Percentiles rank a stretch among this genome's conserved stretches.
These are phyloP conservation scores for Stenichneumon culpator DNA, from an alignment of 2,888 invertebrate genomes.

Conservation along the genomic window DNA sequence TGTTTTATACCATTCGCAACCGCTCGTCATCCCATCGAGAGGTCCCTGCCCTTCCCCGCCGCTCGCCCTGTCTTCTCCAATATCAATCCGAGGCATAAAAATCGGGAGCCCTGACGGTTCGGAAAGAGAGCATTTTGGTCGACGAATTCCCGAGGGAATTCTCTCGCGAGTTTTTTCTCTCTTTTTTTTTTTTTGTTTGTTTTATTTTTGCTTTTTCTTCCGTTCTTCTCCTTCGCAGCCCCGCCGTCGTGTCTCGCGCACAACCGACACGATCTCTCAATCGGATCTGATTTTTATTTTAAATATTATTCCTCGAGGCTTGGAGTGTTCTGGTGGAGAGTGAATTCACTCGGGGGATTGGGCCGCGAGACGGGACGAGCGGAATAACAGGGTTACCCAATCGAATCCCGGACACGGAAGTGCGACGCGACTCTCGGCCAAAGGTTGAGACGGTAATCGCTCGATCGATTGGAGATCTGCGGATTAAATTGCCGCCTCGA, in stretches of 20 bases:
- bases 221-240: neutral
- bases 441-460: conserved; percentile 30
- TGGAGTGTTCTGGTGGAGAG: neutral
- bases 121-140: conserved; percentile 38
- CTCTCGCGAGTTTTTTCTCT: conserved; percentile 11
- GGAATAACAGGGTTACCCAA: conserved; percentile 21
- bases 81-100: conserved; percentile 50
- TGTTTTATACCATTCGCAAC: conserved; percentile 38
- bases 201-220: neutral
- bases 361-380: neutral
- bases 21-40: conserved; percentile 12
- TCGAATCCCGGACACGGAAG: conserved; percentile 22
- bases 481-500: conserved; percentile 22
- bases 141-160: conserved; percentile 58
- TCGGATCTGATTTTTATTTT: conserved; percentile 47
- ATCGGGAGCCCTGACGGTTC: conserved; percentile 25
- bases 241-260: neutral
- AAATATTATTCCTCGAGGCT: conserved; percentile 27
- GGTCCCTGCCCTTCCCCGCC: neutral
- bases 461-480: conserved; percentile 50
- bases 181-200: neutral
- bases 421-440: neutral
- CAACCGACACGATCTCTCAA: conserved; percentile 3
- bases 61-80: conserved; percentile 36
- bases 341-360: conserved; percentile 23